Conservation (phyloP, 1,140 invertebrate species). For the Amyelois transitella region DNA sequence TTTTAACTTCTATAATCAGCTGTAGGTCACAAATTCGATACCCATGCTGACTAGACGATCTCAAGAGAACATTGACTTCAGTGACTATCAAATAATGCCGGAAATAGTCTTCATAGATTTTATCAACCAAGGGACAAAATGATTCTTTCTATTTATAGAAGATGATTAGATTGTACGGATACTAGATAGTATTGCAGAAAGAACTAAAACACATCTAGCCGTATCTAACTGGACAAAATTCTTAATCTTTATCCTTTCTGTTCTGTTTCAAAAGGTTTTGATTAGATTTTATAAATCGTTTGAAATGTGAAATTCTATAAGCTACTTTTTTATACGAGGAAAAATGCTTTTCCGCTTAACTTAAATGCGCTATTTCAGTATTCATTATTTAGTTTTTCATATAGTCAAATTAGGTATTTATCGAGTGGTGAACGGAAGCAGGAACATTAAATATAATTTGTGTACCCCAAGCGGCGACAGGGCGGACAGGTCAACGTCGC, state of each 20-base stretch:
- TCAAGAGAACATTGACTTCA: not conserved
- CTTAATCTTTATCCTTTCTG: too few relatives aligned
- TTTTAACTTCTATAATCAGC: too few relatives aligned
- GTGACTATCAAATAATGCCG: not conserved
- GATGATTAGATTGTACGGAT: too few relatives aligned
- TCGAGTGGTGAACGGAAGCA: not conserved
- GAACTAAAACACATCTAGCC: too few relatives aligned
- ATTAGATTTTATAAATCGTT: too few relatives aligned
- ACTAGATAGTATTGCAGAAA: too few relatives aligned
- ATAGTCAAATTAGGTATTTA: not conserved
- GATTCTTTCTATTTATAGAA: too few relatives aligned
- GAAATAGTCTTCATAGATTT: not conserved
- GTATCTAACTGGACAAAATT: too few relatives aligned
- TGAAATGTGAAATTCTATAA: too few relatives aligned
- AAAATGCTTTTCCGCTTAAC: too few relatives aligned
- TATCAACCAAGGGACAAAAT: not conserved
- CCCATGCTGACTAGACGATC: not conserved
- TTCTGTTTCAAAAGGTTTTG: too few relatives aligned
- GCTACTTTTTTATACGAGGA: too few relatives aligned
- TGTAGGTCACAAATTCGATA: not conserved
- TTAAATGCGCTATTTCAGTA: not conserved
- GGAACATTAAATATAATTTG: slow-evolving; percentile 12
- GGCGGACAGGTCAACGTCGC: slow-evolving; percentile 44
- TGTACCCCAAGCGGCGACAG: slow-evolving; percentile 16
- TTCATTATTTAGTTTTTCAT: not conserved